Conservation (phyloP, 2,113 vertebrate species). For the Oophaga pumilio region DNA sequence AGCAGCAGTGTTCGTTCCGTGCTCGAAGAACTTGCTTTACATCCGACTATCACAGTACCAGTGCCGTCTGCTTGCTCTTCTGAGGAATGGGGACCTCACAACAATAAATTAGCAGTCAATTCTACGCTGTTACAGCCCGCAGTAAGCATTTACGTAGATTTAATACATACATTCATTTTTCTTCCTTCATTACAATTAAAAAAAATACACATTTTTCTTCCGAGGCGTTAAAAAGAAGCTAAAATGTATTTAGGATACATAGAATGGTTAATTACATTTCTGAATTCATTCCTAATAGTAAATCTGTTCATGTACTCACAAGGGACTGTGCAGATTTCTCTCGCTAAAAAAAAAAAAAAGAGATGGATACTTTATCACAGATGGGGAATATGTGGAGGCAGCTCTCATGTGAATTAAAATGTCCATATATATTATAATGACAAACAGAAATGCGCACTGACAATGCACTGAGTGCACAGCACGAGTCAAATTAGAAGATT, state of each 20-base stretch:
- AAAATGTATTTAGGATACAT: conserved; percentile 20
- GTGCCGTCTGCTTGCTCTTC: conserved; percentile 22
- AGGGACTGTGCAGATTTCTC: conserved; percentile 37
- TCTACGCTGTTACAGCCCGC: not conserved
- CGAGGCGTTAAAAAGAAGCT: not conserved
- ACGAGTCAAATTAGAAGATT: conserved; percentile 5
- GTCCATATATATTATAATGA: conserved; percentile 52
- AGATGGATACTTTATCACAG: conserved; percentile 49
- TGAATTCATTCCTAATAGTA: conserved; percentile 29
- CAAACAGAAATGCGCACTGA: conserved; percentile 37
- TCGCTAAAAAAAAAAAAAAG: conserved; percentile 13
- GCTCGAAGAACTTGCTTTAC: conserved; percentile 27
- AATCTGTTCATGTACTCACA: conserved; percentile 44
- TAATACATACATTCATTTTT: conserved; percentile 3
- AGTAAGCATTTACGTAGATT: not conserved
- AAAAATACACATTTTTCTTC: not conserved
- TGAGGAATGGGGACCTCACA: not conserved
- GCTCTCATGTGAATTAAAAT: conserved; percentile 53
- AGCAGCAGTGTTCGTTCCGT: conserved; percentile 7
- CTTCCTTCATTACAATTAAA: not conserved
- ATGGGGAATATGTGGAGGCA: conserved; percentile 48
- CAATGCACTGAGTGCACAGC: conserved; percentile 37
- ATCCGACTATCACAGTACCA: conserved; percentile 8
- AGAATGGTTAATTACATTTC: conserved; percentile 45
- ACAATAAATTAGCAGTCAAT: not conserved